Conservation (phyloP, 2,113 vertebrate genomes). For the Orthochromis malagaraziensis region DNA sequence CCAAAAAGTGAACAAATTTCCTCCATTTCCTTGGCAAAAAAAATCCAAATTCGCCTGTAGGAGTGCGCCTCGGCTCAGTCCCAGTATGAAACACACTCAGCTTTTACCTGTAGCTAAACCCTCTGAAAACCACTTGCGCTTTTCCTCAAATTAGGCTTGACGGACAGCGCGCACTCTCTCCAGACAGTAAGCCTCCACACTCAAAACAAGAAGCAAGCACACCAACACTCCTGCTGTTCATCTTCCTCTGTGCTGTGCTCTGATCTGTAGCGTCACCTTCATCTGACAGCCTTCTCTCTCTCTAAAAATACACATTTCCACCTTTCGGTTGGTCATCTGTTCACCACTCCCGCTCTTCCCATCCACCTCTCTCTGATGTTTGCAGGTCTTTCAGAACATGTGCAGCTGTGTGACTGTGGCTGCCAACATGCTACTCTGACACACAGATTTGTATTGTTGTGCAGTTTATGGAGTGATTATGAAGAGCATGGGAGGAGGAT, state of each 20-base stretch:
- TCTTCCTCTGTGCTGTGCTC: neutral
- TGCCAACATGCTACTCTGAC: neutral
- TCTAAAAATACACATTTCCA: constrained; percentile 12
- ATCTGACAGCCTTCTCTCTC: constrained; percentile 6
- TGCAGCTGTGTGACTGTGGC: neutral
- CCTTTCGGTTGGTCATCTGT: constrained; percentile 41
- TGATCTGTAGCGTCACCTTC: constrained; percentile 16
- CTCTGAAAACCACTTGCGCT: neutral
- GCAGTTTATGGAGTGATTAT: constrained; percentile 13
- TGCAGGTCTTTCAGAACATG: constrained; percentile 37
- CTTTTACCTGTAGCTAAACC: constrained; percentile 20
- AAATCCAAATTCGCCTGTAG: neutral
- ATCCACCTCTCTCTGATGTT: constrained; percentile 18
- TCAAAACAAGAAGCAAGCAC: neutral
- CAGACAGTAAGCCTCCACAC: neutral
- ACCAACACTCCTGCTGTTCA: constrained; percentile 1
- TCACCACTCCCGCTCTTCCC: constrained; percentile 9
- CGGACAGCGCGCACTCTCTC: neutral
- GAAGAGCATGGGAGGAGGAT: neutral
- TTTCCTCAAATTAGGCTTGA: neutral
- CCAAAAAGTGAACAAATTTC: constrained; percentile 19
- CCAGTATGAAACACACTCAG: neutral
- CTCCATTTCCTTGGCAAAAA: constrained; percentile 17
- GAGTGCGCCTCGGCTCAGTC: neutral
- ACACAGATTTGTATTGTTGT: constrained; percentile 38